Base-by-base conservation (phyloP, 2,797 vertebrate genomes). In the Erethizon dorsatum region DNA sequence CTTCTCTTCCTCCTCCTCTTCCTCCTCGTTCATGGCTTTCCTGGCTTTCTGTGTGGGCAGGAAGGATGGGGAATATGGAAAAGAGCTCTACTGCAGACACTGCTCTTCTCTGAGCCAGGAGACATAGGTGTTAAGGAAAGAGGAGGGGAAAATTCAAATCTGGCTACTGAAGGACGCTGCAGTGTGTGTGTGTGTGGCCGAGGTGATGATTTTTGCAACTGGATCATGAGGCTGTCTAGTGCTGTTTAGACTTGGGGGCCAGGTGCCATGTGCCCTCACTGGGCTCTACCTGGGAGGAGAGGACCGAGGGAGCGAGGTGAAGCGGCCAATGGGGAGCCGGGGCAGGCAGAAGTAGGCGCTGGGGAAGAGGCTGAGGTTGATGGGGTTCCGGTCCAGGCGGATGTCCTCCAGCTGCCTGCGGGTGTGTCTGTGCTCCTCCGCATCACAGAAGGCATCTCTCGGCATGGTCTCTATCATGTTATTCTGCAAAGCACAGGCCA, bases 311-410 rank as follows among this genome's bases (percentile, higher is more conserved):
- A 37, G 20, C 69, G 98, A 98, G 99, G 91, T 91, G 87, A 98
- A 98, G 91, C 41, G 95, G 20, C 99, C 99, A 0, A 98, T 98
- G 93, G 99, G 99, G 86, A 99, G 96, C 41, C 99, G 98, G 1
- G 99, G 99, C 95, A 99, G 98, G 97, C 99, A 99, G 97, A 98
- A 97, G 88, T 99, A 99, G 65, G 99, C 98, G 0, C 97, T 78
- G 56, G 99, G 97, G 90, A 98, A 99, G 94, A 98, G 98, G 97
- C 99, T 98, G 75, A 99, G 97, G 97, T 99, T 98, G 98, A 99
- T 97, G 47, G 99, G 99, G 97, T 99, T 99, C 33, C 98, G 98
- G 0, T 99, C 99, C 47, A 99, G 98, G 59, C 99, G 98, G 82
- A 99, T 98, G 94, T 99, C 99, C 97, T 99, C 99, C 82, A 99